Evolutionary conservation across 2,113 vertebrate genomes (phyloP), one percentile per base, ranked within the genome.

Genomic region (Rattus rattus): DNA sequence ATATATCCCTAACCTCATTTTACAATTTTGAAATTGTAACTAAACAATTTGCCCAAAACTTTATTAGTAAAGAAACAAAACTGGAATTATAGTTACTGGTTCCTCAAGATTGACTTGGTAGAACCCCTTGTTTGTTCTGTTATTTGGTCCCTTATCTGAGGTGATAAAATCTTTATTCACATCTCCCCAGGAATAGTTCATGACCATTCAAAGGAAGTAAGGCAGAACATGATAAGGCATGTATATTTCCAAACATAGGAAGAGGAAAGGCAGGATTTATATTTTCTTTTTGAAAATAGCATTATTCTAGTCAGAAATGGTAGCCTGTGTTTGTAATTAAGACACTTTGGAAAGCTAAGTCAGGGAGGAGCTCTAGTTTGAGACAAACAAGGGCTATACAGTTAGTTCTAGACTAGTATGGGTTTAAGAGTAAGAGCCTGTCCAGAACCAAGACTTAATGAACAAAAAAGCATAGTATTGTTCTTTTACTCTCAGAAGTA

Each of bases 1-100:
- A 43, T 43, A 43, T 43, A 43, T 49, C 76, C n/a, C 28, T 43
- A 65, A 33, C 22, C 26, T 54, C 91, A 61, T 28, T 92, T 87
- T 83, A 77, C 36, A 8, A 0, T 89, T 43, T 43, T 92, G 39
- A 56, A 76, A 94, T 90, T 5, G 20, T n/a, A 91, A 77, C 17
- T 17, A 93, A 89, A 93, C 93, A 59, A 63, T 30, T 80, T 86
- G 14, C 17, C 72, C 22, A 3, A 79, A 88, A 20, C 30, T 11
- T 54, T 85, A 85, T 3, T 24, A 80, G 11, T 67, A 70, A 94
- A 95, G 43, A 90, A 36, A 36, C 28, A 96, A 89, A 81, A 80
- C 49, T 67, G 75, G 16, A 13, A 94, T 77, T 33, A 61, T 69
- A 16, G 67, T 69, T 43, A 47, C 4, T 30, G 24, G 39, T 33